Evolutionary conservation across 23 tunicate genomes (phyloP), one percentile per base, ranked within the genome.

Genomic region (Halocynthia roretzi): DNA sequence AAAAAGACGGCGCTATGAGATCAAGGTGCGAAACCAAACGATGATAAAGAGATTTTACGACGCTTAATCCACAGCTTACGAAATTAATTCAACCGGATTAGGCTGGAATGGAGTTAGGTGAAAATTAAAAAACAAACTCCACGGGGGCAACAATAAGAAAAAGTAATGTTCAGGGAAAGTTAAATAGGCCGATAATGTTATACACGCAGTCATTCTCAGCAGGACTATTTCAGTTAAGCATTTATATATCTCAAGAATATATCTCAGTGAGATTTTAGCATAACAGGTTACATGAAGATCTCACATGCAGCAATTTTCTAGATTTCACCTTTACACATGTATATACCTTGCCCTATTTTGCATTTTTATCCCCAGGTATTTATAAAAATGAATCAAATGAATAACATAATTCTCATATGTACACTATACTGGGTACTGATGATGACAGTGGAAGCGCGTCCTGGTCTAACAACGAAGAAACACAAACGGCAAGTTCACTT

Each of bases 41-140:
- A 65, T 65, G 31, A 65, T 65, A 15, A 15, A 65, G 19, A 40
- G 70, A 65, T 65, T 65, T 65, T 11, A 40, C 70, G 48, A 65
- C 10, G 22, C 31, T 65, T 65, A 65, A 65, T 65, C 70, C 19
- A 40, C 31, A 20, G 70, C 31, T 40, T 65, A 65, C 48, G 70
- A 65, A 65, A 65, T 65, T 65, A 65, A 65, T 65, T 65, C 70
- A 9, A 65, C 5, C 22, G 70, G 70, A 65, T 65, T 65, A 65
- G 70, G 2, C 70, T 65, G 31, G 70, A 65, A 65, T 65, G 19
- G 2, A 65, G 22, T 11, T 65, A 48, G 70, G 31, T 65, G 31
- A 65, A 65, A 65, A 48, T 65, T 40, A 65, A 48, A 48, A 65
- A 20, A 20, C 31, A 65, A 65, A 20, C 31, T 65, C 22, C 22